A percentile compares a stretch with the other conserved stretches of the same genome.
Conservation (phyloP, 2,113 vertebrate species). For the Gymnorhina tibicen region DNA sequence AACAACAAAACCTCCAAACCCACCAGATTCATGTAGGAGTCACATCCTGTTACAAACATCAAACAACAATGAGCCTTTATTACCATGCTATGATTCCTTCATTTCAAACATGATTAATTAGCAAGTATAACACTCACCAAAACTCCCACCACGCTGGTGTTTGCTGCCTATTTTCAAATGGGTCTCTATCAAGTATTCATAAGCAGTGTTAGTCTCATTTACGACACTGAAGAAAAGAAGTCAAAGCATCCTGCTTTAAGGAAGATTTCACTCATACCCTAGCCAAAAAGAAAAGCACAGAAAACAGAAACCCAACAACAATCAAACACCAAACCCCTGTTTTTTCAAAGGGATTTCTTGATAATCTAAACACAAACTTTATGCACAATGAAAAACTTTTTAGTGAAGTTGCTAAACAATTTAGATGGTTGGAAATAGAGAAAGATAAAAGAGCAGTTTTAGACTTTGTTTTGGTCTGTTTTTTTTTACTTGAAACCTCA, state of each 20-base stretch:
- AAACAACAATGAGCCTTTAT: constrained; percentile 74
- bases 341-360: neutral
- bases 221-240: constrained; percentile 29
- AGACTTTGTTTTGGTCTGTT: neutral
- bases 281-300: constrained; percentile 11
- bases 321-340: neutral
- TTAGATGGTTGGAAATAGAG: neutral
- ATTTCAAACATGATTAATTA: constrained; percentile 74
- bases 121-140: constrained; percentile 69
- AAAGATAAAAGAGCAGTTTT: neutral
- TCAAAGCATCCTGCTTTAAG: constrained; percentile 21
- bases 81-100: constrained; percentile 68
- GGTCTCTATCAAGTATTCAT: constrained; percentile 45
- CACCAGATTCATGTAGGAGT: constrained; percentile 59
- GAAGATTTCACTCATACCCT: constrained; percentile 6
- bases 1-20: constrained; percentile 46
- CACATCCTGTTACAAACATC: constrained; percentile 69
- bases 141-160: constrained; percentile 64
- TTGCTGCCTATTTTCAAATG: constrained; percentile 58
- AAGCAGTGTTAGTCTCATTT: constrained; percentile 44
- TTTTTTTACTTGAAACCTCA: neutral
- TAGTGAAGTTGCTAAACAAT: neutral
- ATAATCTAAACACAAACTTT: neutral
- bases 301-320: neutral
- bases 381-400: constrained; percentile 17